Evolutionary conservation across 53 echinoderm and acorn worm genomes (phyloP), one percentile per base, ranked within the genome.

Genomic region (Patiria pectinifera): DNA sequence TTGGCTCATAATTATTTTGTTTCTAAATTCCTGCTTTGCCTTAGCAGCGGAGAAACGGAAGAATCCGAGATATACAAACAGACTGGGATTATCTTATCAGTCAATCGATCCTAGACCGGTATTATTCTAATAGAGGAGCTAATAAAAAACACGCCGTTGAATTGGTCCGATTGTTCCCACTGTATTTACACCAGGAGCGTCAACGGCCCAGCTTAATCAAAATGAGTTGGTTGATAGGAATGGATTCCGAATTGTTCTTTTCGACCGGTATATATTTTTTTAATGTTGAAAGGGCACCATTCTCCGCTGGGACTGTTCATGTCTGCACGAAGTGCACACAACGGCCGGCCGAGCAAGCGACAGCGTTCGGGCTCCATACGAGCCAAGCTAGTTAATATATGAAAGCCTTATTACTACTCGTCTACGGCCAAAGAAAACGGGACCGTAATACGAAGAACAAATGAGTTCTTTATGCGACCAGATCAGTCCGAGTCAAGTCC

Each of bases 181-280:
- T 71, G 45, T 85, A 66, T 66, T 66, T 45, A 14, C 71, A 85
- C 45, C 63, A 16, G 18, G 59, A 83, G 24, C 61, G 83, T 80
- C 80, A 47, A 47, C 80, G 80, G 15, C 26, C 16, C 23, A 48
- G 61, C 77, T 23, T 79, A 89, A 89, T 89, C 89, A 89, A 89
- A 89, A 89, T 89, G 62, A 21, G 79, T 62, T 18, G 89, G 89
- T 89, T 89, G 89, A 78, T 75, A 89, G 74, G 89, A 59, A 9
- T 3, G 26, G 53, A 43, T 26, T 26, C n/a, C 11, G 13, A 25
- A 45, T 71, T 85, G 4, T 66, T 13, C 10, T 14, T 66, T 66
- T 7, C 66, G 19, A 18, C 66, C 66, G 19, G 66, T 16, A 18
- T 16, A 66, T 66, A 16, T 66, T 66, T 66, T 66, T 66, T 66